Percentiles rank a stretch among this genome's conserved stretches.
Conservation (phyloP, 2,113 vertebrate species). For the Geococcyx californianus region DNA sequence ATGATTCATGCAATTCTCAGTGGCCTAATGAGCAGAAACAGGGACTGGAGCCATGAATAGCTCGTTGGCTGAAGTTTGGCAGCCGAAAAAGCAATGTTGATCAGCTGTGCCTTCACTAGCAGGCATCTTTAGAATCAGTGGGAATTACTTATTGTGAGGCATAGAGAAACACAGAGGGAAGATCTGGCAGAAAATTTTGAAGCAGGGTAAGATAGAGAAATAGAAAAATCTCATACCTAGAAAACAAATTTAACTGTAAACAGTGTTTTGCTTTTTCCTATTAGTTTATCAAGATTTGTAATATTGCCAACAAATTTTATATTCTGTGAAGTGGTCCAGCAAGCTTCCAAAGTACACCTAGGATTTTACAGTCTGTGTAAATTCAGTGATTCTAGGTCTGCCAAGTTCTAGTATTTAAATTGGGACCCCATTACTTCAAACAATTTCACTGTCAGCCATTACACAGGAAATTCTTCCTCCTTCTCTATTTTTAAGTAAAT, state of each 20-base stretch:
- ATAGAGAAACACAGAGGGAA: background rate
- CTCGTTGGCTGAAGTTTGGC: conserved; percentile 45
- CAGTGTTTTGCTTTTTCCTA: background rate
- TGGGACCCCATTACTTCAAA: conserved; percentile 33
- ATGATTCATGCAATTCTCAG: conserved; percentile 69
- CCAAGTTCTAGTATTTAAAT: conserved; percentile 44
- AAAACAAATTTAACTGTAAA: background rate
- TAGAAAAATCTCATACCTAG: conserved; percentile 21
- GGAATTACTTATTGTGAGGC: conserved; percentile 24
- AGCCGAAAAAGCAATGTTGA: conserved; percentile 5
- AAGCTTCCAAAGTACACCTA: background rate
- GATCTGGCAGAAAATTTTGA: background rate
- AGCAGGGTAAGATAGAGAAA: background rate
- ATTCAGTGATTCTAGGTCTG: conserved; percentile 1
- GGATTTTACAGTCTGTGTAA: conserved; percentile 50
- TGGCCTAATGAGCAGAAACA: conserved; percentile 63
- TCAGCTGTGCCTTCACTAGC: conserved; percentile 49
- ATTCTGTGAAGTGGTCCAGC: background rate
- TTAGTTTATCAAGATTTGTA: conserved; percentile 31
- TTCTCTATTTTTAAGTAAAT: conserved; percentile 40
- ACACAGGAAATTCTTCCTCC: conserved; percentile 25
- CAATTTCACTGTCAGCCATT: conserved; percentile 31
- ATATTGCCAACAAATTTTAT: conserved; percentile 14
- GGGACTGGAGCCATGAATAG: conserved; percentile 41
- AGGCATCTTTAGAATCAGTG: conserved; percentile 18